A percentile compares a stretch with the other conserved stretches of the same genome.
Conservation (phyloP, 2,113 vertebrate species). For the Ivindomyrus marchei region DNA sequence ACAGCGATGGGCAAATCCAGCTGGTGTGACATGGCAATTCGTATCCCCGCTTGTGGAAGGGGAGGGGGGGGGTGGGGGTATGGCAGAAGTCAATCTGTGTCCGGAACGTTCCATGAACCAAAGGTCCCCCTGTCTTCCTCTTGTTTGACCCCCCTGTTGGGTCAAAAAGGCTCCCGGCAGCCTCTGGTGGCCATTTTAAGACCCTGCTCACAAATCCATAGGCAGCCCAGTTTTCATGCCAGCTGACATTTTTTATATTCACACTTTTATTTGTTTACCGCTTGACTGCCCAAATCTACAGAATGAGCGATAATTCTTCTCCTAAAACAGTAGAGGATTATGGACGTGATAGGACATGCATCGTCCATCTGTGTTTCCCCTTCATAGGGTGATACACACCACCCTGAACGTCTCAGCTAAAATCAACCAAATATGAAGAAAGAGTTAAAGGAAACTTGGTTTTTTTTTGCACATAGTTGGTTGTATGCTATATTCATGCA, state of each 20-base stretch:
- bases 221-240: neutral
- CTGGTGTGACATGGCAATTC: constrained; percentile 15
- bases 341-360: constrained; percentile 6
- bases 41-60: neutral
- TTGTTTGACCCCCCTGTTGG: neutral
- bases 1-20: neutral
- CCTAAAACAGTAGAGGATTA: neutral
- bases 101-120: neutral
- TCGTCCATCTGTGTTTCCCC: neutral
- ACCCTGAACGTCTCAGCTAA: neutral
- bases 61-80: too few relatives aligned
- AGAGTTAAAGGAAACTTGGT: neutral
- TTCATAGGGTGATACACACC: neutral
- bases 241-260: neutral
- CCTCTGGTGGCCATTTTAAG: neutral
- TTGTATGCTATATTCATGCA: neutral
- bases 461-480: neutral
- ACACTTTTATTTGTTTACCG: constrained; percentile 20
- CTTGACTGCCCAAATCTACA: constrained; percentile 10
- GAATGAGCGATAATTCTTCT: neutral
- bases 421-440: neutral
- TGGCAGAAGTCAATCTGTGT: neutral
- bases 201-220: neutral
- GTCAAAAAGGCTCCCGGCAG: neutral
- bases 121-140: neutral